phyloP scores from a whole-genome alignment of 2,113 vertebrate species.

The Dascyllus trimaculatus region DNA sequence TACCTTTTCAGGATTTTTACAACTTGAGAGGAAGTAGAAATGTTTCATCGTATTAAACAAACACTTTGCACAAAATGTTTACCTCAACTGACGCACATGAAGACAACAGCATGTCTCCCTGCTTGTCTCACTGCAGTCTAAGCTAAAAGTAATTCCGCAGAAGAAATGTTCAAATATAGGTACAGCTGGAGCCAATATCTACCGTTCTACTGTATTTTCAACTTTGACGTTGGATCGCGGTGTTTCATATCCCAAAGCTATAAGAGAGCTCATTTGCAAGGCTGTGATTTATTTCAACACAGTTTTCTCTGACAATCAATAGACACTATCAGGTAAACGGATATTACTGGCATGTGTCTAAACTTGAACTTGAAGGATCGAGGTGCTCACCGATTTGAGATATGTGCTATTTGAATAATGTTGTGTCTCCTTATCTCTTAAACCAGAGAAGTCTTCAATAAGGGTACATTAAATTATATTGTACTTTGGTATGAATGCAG shows the following conservation, averaged over 20 bases:
- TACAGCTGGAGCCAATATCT: conserved; percentile 33
- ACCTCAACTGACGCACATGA: not conserved
- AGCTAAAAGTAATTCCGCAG: conserved; percentile 8
- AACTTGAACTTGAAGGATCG: conserved; percentile 53
- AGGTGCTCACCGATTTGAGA: conserved; percentile 47
- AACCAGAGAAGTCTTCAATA: not conserved
- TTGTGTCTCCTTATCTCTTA: not conserved
- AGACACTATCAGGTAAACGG: conserved; percentile 63
- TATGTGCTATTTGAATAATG: conserved; percentile 38
- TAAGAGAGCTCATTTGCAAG: conserved; percentile 45
- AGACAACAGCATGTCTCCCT: not conserved
- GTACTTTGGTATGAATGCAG: not conserved
- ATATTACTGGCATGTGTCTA: conserved; percentile 68
- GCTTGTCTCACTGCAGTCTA: conserved; percentile 1
- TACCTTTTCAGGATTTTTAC: not conserved
- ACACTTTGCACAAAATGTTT: not conserved
- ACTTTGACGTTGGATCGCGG: conserved; percentile 43
- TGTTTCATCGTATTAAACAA: not conserved
- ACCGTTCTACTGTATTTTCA: conserved; percentile 49
- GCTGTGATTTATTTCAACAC: conserved; percentile 56
- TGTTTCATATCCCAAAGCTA: conserved; percentile 51
- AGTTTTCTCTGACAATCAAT: conserved; percentile 66
- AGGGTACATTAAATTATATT: not conserved
- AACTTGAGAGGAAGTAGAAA: not conserved
- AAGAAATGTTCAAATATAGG: conserved; percentile 35